These are phyloP conservation scores for Actinopyga echinites DNA, from an alignment of 53 echinoderm and acorn worm species.

Conservation along the genomic window DNA sequence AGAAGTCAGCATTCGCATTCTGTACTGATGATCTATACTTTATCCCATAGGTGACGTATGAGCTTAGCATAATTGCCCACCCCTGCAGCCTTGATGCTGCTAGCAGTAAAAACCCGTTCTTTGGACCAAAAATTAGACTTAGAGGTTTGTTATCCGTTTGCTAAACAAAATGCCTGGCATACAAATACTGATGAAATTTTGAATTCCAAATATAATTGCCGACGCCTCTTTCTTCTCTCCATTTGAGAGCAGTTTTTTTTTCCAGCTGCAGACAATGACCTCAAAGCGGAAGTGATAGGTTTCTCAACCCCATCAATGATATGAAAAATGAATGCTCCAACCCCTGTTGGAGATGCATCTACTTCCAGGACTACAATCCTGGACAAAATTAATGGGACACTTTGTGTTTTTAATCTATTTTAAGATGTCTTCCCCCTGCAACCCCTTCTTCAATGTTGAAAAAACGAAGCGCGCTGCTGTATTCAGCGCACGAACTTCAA, in stretches of 20 bases:
- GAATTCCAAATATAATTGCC: neutral
- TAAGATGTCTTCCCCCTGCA: too few species aligned
- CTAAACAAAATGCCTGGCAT: neutral
- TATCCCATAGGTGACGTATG: neutral
- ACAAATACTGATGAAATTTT: neutral
- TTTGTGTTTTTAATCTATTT: too few species aligned
- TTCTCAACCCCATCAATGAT: constrained; percentile 1
- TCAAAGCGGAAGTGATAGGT: constrained; percentile 11
- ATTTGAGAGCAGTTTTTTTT: constrained; percentile 29
- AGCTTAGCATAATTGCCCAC: neutral
- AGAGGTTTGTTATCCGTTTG: neutral
- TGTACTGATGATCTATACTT: too few species aligned
- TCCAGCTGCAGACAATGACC: neutral
- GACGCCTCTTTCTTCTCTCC: constrained; percentile 13
- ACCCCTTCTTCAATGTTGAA: too few species aligned
- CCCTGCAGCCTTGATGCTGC: neutral
- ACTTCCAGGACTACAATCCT: neutral
- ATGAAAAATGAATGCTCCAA: constrained; percentile 5
- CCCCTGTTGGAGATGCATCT: constrained; percentile 30
- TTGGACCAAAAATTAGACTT: neutral
- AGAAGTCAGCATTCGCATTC: too few species aligned
- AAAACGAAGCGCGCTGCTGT: too few species aligned
- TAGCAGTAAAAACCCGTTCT: neutral
- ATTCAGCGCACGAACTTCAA: too few species aligned
- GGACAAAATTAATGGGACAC: too few species aligned